Percentiles rank a stretch among this genome's conserved stretches.
Conservation (phyloP, 2,888 invertebrate species). For the Girardia tigrina region DNA sequence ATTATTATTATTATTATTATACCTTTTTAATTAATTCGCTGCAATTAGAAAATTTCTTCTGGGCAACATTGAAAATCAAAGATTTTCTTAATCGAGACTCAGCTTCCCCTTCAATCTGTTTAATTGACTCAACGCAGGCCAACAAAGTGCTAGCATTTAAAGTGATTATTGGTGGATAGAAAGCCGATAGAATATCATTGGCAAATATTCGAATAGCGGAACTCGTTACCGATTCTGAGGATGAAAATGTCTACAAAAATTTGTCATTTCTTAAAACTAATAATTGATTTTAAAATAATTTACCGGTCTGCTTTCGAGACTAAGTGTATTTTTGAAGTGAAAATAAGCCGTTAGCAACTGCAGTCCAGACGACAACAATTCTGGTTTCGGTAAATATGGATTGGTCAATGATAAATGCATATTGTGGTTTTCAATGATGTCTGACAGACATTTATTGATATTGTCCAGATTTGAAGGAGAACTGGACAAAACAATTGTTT, state of each 20-base stretch:
- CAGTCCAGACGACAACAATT: neutral
- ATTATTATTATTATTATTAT: too few relatives aligned
- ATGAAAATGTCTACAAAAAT: neutral
- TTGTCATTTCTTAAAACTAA: neutral
- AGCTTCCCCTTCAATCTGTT: neutral
- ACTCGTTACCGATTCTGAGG: neutral
- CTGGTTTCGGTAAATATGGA: neutral
- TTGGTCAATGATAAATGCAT: neutral
- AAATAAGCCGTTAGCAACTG: neutral
- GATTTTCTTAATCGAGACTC: neutral
- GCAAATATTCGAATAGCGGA: neutral
- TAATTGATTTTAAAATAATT: neutral
- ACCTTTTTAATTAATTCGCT: neutral
- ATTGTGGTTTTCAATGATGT: neutral
- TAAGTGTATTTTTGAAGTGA: neutral
- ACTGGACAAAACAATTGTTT: too few relatives aligned
- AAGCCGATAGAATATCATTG: neutral
- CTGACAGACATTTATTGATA: neutral
- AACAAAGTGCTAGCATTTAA: constrained; percentile 4
- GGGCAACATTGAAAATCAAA: neutral
- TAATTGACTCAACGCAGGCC: neutral
- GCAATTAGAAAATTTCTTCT: neutral
- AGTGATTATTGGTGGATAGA: neutral
- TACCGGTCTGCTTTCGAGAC: neutral
- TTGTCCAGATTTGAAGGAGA: neutral